Evolutionary conservation across 2,113 vertebrate species (phyloP).

Genomic region (Mesitornis unicolor): DNA sequence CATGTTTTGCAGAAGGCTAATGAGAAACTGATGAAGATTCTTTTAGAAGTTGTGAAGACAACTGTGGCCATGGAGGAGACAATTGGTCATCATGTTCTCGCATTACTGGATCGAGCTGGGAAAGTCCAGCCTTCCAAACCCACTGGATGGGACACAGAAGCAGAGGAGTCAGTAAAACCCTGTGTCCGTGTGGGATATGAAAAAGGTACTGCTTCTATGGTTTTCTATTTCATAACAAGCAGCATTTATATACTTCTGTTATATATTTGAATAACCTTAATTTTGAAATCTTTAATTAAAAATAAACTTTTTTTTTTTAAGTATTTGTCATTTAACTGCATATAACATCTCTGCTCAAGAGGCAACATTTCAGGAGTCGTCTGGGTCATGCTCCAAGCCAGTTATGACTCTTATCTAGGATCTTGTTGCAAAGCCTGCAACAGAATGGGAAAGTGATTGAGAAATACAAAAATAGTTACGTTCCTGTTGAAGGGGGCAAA

Average conservation of each 20-base stretch:
- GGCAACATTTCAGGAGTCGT: not conserved
- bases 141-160: slow-evolving; percentile 63
- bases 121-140: slow-evolving; percentile 62
- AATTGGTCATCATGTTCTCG: slow-evolving; percentile 85
- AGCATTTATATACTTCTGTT: not conserved
- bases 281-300: not conserved
- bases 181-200: slow-evolving; percentile 54
- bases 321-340: not conserved
- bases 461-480: not conserved
- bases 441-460: not conserved
- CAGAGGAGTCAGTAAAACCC: slow-evolving; percentile 55
- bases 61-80: slow-evolving; percentile 90
- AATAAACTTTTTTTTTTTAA: not conserved
- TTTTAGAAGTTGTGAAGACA: slow-evolving; percentile 90
- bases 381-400: not conserved
- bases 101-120: slow-evolving; percentile 74
- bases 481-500: not conserved
- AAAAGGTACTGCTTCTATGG: slow-evolving; percentile 61
- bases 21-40: slow-evolving; percentile 83
- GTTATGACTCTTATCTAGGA: not conserved
- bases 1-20: slow-evolving; percentile 81
- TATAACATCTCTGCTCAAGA: not conserved
- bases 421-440: not conserved
- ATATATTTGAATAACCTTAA: not conserved
- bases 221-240: not conserved